Evolutionary conservation across 2,797 vertebrate genomes (phyloP), one percentile per base, ranked within the genome.

Genomic region (Trichosurus vulpecula): DNA sequence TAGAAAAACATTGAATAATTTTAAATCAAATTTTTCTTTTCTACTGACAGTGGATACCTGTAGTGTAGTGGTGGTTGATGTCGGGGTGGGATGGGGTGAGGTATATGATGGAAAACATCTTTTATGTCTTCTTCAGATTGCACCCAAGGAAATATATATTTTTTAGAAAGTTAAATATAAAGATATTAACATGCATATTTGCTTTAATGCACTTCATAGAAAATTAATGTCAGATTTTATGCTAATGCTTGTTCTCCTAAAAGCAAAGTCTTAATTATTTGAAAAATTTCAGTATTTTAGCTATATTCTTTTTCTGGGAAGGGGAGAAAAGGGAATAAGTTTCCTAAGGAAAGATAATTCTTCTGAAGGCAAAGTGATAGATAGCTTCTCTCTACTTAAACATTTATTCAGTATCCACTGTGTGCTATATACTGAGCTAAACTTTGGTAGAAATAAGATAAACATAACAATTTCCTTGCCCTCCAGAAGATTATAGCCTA

Each of bases 31-130:
- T 41, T 16, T 74, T 14, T 5, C 61, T 74, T 16, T 74, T 74
- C 35, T 66, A 19, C 35, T 66, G 6, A 41, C 16, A n/a, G 14
- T 74, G n/a, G 35, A 19, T 74, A 16, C 35, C 61, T 41, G 0
- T 19, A 74, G 35, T n/a, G n/a, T 74, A 74, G 61, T 22, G 16
- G 16, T 74, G 6, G 61, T 74, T 74, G 35, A 74, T 74, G n/a
- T n/a, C n/a, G n/a, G n/a, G 14, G 13, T 22, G 12, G 35, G 61
- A 14, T 0, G 41, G 12, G 12, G 14, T 0, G 5, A 19, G 61
- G 35, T 3, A 66, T n/a, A n/a, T n/a, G 61, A 66, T 66, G 14
- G 61, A 74, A 74, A 74, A 74, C 14, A n/a, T 74, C 31, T 66
- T 66, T 66, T 74, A 22, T 74, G n/a, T 74, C 30, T 58, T 58